Evolutionary conservation across 2,113 vertebrate genomes (phyloP), one percentile per base, ranked within the genome.

Genomic region (Oryzias curvinotus): DNA sequence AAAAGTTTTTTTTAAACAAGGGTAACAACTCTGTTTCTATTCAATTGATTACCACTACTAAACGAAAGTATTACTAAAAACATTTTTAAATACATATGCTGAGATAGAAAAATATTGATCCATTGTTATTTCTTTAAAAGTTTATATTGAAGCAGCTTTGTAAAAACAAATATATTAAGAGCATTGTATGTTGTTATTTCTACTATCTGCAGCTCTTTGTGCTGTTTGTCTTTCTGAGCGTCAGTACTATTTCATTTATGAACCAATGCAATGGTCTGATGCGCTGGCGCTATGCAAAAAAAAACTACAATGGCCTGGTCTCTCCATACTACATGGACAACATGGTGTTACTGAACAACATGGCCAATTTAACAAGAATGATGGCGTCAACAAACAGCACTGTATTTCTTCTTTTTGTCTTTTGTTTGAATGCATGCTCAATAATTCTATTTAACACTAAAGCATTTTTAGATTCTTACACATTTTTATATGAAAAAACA

Each of bases 351-450:
- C 52, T 65, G 45, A 42, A 25, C 1, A 4, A 1, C 10, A 46
- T 47, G 49, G 12, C 10, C 5, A 3, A 52, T 5, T 4, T 2
- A 7, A 25, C 16, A 14, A 23, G 18, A 14, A 56, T 56, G 62
- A 4, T 14, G 30, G 5, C 25, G 21, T 0, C 0, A 14, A 0
- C 0, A 6, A 0, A 2, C 36, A 0, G 0, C 36, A 5, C 6
- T 15, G 47, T 66, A 19, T 14, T 36, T 12, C 36, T 25, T 4
- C 6, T 14, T n/a, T 13, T 2, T 41, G 7, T 16, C 18, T 41
- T 41, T 30, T 36, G 4, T 41, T 25, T 36, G 7, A 12, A n/a
- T 28, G 4, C 18, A 17, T 8, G 0, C 7, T 25, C 5, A 14
- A 51, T 7, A 23, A 51, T 3, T 51, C 49, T 13, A 14, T 14